phyloP scores from a whole-genome alignment of 2,888 invertebrate species.

The Cataglyphis livida region DNA sequence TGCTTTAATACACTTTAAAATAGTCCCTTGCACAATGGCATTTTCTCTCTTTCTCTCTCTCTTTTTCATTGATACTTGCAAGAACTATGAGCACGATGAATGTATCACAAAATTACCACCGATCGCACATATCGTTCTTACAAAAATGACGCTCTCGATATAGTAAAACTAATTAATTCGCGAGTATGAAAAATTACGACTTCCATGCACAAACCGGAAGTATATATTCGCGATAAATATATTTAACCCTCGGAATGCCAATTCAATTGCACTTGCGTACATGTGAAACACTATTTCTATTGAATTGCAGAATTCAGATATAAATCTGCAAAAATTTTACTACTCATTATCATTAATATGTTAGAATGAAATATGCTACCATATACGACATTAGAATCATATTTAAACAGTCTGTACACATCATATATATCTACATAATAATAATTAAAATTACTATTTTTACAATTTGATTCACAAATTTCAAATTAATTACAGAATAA shows the following conservation, averaged over 20 bases:
- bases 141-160: slow-evolving; percentile 25
- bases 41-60: slow-evolving; percentile 20
- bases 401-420: slow-evolving; percentile 10
- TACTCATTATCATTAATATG: slow-evolving; percentile 15
- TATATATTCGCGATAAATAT: slow-evolving; percentile 47
- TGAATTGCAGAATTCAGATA: slow-evolving; percentile 19
- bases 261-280: slow-evolving; percentile 21
- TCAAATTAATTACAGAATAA: slow-evolving; percentile 4
- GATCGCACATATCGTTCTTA: slow-evolving; percentile 35
- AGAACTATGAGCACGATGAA: slow-evolving; percentile 54
- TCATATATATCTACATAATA: slow-evolving; percentile 8
- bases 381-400: slow-evolving; percentile 12
- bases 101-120: slow-evolving; percentile 62
- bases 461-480: slow-evolving; percentile 6
- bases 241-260: slow-evolving; percentile 40
- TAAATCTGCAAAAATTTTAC: slow-evolving; percentile 29
- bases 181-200: slow-evolving; percentile 64
- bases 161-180: slow-evolving; percentile 38
- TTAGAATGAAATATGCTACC: slow-evolving; percentile 28
- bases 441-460: slow-evolving; percentile 31
- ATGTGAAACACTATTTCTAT: slow-evolving; percentile 21
- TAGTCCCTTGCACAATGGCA: slow-evolving; percentile 46
- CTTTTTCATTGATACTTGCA: slow-evolving; percentile 6
- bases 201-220: slow-evolving; percentile 60
- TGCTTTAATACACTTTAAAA: slow-evolving; percentile 45